Evolutionary conservation across 1,140 invertebrate genomes (phyloP).

Genomic region (Psix sp.): DNA sequence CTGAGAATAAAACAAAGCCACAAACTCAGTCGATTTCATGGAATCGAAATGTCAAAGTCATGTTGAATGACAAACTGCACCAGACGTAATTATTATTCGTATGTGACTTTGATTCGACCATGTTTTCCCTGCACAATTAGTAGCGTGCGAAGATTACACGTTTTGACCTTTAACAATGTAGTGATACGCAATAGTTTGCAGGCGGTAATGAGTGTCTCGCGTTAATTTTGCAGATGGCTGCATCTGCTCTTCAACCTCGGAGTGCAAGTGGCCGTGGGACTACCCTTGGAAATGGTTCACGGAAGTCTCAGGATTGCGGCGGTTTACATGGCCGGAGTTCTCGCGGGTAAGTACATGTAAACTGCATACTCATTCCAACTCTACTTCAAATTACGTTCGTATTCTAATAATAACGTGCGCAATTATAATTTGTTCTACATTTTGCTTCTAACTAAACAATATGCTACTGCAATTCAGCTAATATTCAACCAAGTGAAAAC

Average conservation of each 20-base stretch:
- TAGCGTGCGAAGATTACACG: constrained; percentile 33
- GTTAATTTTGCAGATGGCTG: constrained; percentile 86
- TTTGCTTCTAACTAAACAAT: too few relatives aligned
- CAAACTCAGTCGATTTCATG: too few relatives aligned
- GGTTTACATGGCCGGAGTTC: constrained; percentile 95
- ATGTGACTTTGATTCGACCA: constrained; percentile 17
- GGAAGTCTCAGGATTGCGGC: constrained; percentile 91
- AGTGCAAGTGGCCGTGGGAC: constrained; percentile 92
- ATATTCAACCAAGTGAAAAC: too few relatives aligned
- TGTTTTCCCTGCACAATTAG: constrained; percentile 28
- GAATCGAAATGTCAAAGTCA: too few relatives aligned
- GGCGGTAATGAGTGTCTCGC: constrained; percentile 46
- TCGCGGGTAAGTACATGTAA: constrained; percentile 83
- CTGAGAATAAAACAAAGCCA: too few relatives aligned
- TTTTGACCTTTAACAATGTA: constrained; percentile 51
- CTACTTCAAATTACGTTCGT: not conserved
- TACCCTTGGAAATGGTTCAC: constrained; percentile 98
- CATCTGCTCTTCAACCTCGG: constrained; percentile 96
- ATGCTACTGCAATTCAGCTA: too few relatives aligned
- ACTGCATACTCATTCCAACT: constrained; percentile 7
- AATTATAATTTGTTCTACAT: too few relatives aligned
- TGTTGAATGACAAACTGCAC: too few relatives aligned
- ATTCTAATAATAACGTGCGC: not conserved
- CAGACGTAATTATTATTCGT: too few relatives aligned
- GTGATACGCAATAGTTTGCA: constrained; percentile 48